Evolutionary conservation across 2,888 invertebrate genomes (phyloP).

Genomic region (Eumacrocentrus americanus): DNA sequence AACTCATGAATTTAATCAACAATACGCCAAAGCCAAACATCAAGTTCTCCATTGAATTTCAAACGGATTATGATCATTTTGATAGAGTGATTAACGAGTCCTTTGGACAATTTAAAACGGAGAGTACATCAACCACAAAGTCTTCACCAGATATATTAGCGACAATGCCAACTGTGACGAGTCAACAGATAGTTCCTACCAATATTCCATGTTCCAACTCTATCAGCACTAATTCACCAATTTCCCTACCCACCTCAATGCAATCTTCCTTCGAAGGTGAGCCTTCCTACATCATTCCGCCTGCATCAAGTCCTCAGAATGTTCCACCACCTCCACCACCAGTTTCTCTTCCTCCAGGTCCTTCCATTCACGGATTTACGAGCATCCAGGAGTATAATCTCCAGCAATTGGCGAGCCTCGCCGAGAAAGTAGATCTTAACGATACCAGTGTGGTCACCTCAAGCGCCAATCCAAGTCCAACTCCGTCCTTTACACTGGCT

Average conservation of each 20-base stretch:
- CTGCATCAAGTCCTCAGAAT: constrained; percentile 57
- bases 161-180: constrained; percentile 59
- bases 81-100: constrained; percentile 69
- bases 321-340: constrained; percentile 56
- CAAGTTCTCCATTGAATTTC: constrained; percentile 80
- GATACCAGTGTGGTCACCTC: constrained; percentile 54
- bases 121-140: constrained; percentile 61
- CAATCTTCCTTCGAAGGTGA: constrained; percentile 82
- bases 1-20: constrained; percentile 79
- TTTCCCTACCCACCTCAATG: constrained; percentile 72
- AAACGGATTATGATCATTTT: constrained; percentile 80
- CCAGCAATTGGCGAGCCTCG: constrained; percentile 82
- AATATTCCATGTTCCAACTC: constrained; percentile 66
- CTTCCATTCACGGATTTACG: constrained; percentile 65
- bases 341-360: constrained; percentile 54
- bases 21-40: constrained; percentile 83
- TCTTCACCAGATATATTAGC: constrained; percentile 58
- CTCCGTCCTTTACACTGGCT: constrained; percentile 74
- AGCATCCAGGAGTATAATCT: constrained; percentile 88
- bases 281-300: constrained; percentile 63
- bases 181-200: constrained; percentile 20
- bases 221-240: constrained; percentile 73
- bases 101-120: constrained; percentile 77
- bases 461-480: constrained; percentile 65
- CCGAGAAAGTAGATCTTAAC: constrained; percentile 68